Evolutionary conservation across 2,888 invertebrate genomes (phyloP), one percentile per base, ranked within the genome.

Genomic region (Sesia bembeciformis): DNA sequence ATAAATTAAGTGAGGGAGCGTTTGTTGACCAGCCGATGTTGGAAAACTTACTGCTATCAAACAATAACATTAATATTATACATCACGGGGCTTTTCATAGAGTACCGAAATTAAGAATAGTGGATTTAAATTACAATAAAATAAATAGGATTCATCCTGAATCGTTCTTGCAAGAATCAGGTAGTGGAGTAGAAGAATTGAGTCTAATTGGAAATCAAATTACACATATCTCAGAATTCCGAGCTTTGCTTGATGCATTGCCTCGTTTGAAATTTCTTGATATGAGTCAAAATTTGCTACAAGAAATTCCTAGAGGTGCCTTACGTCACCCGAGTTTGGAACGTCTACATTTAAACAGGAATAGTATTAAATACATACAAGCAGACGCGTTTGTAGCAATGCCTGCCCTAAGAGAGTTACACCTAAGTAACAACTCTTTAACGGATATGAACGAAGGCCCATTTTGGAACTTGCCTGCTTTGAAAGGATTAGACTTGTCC

Each of bases 401-500:
- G 93, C 95, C 95, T 0, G 94, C 96, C 0, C 80, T 97, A 43
- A 90, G 96, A 62, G 96, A 96, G 71, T 85, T 97, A 42, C 92
- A 96, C 64, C 84, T 97, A 57, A 92, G 93, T 62, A 96, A 97
- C 68, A 97, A 97, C 74, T 96, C 96, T 3, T 79, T 97, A 40
- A 91, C 92, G 1, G 94, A 95, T 71, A 87, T 93, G 53, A 84
- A 93, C 51, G 93, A 94, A 59, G 91, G 93, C 52, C 96, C 96
- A 0, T 93, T 94, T 69, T 96, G 96, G 96, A 94, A 96, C 83
- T 84, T 96, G 51, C 96, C 96, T 0, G 93, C 94, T 4, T 82
- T 96, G 3, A 96, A 96, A 87, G 96, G 96, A 0, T 80, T 97
- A 56, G 96, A 97, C 82, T 81, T 97, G 43, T 94, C 96, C 0